Conservation (phyloP, 2,113 vertebrate species). For the Falcunculus frontatus region DNA sequence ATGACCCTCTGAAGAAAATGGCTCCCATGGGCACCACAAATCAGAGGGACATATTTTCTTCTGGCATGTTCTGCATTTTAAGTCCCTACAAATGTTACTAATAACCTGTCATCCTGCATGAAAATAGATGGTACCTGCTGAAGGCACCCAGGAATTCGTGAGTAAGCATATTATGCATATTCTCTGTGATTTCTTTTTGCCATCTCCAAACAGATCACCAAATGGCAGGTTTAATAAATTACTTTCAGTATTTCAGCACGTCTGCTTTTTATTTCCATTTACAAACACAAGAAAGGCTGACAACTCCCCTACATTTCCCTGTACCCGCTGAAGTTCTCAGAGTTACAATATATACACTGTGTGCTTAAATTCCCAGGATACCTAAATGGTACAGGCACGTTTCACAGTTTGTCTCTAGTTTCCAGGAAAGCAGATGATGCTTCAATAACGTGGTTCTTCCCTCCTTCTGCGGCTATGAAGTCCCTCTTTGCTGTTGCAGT, state of each 20-base stretch:
- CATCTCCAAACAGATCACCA: background rate
- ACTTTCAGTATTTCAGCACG: background rate
- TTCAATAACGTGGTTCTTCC: background rate
- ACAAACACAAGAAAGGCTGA: background rate
- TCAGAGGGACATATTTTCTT: slow-evolving; percentile 60
- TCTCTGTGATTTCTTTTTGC: background rate
- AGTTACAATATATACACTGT: background rate
- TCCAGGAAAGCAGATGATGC: background rate
- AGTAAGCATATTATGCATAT: background rate
- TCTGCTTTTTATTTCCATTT: background rate
- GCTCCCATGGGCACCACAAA: slow-evolving; percentile 70
- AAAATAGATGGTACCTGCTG: slow-evolving; percentile 46
- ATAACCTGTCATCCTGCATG: slow-evolving; percentile 16
- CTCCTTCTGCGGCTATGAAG: background rate
- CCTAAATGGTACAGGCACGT: background rate
- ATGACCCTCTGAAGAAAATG: slow-evolving; percentile 73
- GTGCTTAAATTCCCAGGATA: background rate
- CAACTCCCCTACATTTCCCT: background rate
- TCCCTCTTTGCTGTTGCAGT: background rate
- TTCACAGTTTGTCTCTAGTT: background rate
- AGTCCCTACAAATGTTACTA: slow-evolving; percentile 30
- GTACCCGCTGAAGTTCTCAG: background rate
- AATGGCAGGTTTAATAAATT: background rate
- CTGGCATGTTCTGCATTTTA: slow-evolving; percentile 65
- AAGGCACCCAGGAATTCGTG: background rate